Evolutionary conservation across 2,888 invertebrate species (phyloP).

Genomic region (Phragmatobia fuliginosa): DNA sequence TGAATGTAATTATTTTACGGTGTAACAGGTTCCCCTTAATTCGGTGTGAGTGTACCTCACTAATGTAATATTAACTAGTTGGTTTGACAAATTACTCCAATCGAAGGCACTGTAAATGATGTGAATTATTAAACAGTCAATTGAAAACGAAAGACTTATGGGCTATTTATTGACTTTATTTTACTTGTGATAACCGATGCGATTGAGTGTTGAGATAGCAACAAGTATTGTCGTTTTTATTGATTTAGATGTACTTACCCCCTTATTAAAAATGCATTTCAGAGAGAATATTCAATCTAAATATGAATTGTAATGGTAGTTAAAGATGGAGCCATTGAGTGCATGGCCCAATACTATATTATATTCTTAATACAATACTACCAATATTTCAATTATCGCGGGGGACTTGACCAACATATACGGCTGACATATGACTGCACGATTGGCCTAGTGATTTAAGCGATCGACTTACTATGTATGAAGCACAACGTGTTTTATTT

Average conservation of each 20-base stretch:
- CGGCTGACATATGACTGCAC: no score
- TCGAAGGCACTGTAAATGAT: conserved; percentile 9
- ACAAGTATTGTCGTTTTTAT: background rate
- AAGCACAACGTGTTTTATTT: no score
- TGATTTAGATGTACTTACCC: background rate
- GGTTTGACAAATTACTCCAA: conserved; percentile 11
- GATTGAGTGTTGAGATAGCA: background rate
- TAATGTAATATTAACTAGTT: background rate
- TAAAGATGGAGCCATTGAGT: no score
- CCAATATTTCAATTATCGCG: no score
- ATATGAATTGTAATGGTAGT: background rate
- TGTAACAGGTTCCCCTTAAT: background rate
- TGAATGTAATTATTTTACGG: background rate
- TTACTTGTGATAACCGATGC: background rate
- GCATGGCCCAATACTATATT: no score
- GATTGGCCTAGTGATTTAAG: no score
- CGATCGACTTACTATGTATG: no score
- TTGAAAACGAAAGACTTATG: conserved; percentile 7
- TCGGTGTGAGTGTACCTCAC: background rate
- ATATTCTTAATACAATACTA: no score
- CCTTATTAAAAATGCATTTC: background rate
- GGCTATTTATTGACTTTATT: conserved; percentile 1
- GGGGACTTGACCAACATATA: no score
- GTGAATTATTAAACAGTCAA: conserved; percentile 10
- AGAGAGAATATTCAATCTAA: background rate